Evolutionary conservation across 2,797 vertebrate genomes (phyloP).

Genomic region (Gymnocypris eckloni): DNA sequence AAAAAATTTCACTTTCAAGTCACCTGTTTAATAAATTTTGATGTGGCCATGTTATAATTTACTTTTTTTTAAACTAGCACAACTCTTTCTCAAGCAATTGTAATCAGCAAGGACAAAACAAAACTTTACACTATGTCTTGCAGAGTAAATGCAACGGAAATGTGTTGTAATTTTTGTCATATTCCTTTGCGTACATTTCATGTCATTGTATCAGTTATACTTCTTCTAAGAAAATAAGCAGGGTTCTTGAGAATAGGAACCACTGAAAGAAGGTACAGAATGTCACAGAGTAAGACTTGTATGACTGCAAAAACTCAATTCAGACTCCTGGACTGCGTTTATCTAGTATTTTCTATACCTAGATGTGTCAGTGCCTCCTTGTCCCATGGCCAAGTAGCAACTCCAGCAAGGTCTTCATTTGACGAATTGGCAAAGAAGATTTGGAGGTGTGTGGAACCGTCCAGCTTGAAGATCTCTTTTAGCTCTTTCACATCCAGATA

Average conservation of each 20-base stretch:
- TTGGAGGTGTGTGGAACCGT: constrained; percentile 96
- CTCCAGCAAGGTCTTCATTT: constrained; percentile 95
- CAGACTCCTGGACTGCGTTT: neutral
- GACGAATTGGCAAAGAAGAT: constrained; percentile 99
- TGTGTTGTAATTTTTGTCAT: neutral
- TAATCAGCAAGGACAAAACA: neutral
- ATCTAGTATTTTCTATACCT: constrained; percentile 75
- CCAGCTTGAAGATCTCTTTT: constrained; percentile 92
- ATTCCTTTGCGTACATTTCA: neutral
- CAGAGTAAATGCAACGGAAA: neutral
- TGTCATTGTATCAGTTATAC: neutral
- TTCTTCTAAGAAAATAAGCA: neutral
- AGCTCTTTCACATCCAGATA: constrained; percentile 97
- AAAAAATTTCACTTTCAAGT: neutral
- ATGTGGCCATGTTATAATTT: neutral
- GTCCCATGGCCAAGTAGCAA: constrained; percentile 99
- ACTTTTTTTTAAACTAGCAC: neutral
- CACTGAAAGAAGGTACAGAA: neutral
- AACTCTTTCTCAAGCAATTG: neutral
- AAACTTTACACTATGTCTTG: neutral
- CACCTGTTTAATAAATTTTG: neutral
- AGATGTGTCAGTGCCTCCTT: constrained; percentile 97
- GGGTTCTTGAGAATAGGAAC: neutral
- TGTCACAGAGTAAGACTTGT: neutral
- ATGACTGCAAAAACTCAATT: constrained; percentile 23